Base-by-base conservation (phyloP, 2,113 vertebrate species). In the Pungitius pungitius region DNA sequence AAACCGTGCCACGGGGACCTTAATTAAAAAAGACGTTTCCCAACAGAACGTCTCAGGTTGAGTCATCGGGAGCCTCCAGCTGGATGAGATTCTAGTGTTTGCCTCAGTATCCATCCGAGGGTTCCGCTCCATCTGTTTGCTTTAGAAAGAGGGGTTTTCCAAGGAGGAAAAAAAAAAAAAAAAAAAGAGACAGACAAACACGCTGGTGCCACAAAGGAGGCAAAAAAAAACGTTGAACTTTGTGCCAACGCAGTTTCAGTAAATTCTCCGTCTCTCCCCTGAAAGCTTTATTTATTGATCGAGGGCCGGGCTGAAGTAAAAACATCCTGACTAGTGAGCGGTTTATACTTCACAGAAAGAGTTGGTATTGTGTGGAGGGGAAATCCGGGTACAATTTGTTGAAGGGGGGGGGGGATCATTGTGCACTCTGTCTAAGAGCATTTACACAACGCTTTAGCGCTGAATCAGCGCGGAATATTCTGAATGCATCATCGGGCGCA, bases 61-160 rank as follows among this genome's bases (percentile, higher is more conserved):
- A 85, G 69, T 83, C 81, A 79, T 43, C 35, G 67, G 78, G 76
- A 74, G 71, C 80, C 77, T 75, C 42, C 62, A 85, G 70, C 70
- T 43, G 35, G 42, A 39, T 73, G 68, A 62, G 63, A 82, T 83
- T 64, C 65, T 84, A 75, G 80, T 88, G 81, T 90, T 87, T 83
- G 55, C 59, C 52, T 61, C 73, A n/a, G 26, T 22, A 65, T 87
- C 84, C 88, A 85, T 83, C 86, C 88, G 90, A 74, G 83, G 80
- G 85, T 79, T 63, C 55, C 0, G 15, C 59, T 75, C 71, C 83
- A 67, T 75, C 75, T 85, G 82, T 81, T 82, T 83, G 55, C 68
- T 66, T 70, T 75, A 26, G 39, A 62, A 76, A 63, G 1, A 69
- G 42, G 37, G 61, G 59, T 54, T 80, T 67, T 81, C 71, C 77